A percentile compares a stretch with the other conserved stretches of the same genome.
Evolutionary conservation across 2,888 invertebrate genomes (phyloP).

Genomic region (Zhuqinia jingwanae): DNA sequence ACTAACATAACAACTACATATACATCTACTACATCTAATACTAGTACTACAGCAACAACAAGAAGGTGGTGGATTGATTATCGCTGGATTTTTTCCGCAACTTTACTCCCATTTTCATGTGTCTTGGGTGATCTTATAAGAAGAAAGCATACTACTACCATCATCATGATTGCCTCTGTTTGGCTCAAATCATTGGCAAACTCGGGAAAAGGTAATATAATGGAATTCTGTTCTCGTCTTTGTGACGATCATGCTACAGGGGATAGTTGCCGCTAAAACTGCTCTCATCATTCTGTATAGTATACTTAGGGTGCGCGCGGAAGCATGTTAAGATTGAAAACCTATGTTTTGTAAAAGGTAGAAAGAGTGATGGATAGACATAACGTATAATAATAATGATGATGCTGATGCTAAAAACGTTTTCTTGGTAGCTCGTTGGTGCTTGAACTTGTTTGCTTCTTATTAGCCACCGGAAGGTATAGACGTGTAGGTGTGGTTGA

Average conservation of each 20-base stretch:
- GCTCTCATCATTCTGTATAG: neutral
- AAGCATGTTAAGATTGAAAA: neutral
- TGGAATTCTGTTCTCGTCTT: slow-evolving; percentile 48
- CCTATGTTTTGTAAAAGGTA: too few species aligned
- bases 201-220: slow-evolving; percentile 69
- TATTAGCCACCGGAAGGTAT: neutral
- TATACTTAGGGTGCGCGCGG: too few species aligned
- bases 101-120: slow-evolving; percentile 14
- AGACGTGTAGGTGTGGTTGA: neutral
- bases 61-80: slow-evolving; percentile 63
- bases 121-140: slow-evolving; percentile 25
- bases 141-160: neutral
- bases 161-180: slow-evolving; percentile 67
- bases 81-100: slow-evolving; percentile 49
- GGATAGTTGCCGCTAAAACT: neutral
- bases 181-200: slow-evolving; percentile 58
- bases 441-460: neutral
- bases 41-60: slow-evolving; percentile 15
- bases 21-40: neutral
- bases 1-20: neutral
- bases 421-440: neutral
- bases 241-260: slow-evolving; percentile 26
- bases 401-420: neutral
- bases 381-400: too few species aligned
- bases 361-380: too few species aligned